Evolutionary conservation across 2,113 vertebrate species (phyloP).

Genomic region (Thunnus thynnus): DNA sequence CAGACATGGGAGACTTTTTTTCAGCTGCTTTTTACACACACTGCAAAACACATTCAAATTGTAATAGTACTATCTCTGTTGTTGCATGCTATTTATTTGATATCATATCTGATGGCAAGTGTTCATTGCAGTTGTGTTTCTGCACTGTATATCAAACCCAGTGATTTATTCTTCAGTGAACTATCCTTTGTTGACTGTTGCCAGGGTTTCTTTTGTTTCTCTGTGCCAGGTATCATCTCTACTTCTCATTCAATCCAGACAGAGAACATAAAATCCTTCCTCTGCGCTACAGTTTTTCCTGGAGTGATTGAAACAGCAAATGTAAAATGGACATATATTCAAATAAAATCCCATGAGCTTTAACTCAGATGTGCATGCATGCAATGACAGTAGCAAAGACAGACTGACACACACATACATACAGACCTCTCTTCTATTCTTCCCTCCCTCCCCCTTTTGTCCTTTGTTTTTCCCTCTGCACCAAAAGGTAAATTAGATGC

Average conservation of each 20-base stretch:
- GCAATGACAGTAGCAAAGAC: background rate
- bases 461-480: slow-evolving; percentile 58
- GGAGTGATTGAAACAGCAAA: no score
- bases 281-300: no score
- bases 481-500: slow-evolving; percentile 74
- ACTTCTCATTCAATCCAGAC: background rate
- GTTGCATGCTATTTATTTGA: background rate
- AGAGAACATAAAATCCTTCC: background rate
- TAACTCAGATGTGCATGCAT: background rate
- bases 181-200: no score
- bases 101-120: background rate
- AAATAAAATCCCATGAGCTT: no score
- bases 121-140: background rate
- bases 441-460: background rate
- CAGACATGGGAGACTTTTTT: background rate
- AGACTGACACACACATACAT: background rate
- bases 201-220: background rate
- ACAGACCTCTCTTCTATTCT: slow-evolving; percentile 21
- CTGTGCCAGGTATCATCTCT: background rate
- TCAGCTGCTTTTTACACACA: background rate
- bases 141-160: background rate
- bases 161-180: background rate
- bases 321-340: no score
- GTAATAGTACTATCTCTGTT: background rate
- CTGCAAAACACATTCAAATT: background rate